These are phyloP conservation scores for Polyploca ridens DNA, from an alignment of 2,888 invertebrate species.

Conservation along the genomic window DNA sequence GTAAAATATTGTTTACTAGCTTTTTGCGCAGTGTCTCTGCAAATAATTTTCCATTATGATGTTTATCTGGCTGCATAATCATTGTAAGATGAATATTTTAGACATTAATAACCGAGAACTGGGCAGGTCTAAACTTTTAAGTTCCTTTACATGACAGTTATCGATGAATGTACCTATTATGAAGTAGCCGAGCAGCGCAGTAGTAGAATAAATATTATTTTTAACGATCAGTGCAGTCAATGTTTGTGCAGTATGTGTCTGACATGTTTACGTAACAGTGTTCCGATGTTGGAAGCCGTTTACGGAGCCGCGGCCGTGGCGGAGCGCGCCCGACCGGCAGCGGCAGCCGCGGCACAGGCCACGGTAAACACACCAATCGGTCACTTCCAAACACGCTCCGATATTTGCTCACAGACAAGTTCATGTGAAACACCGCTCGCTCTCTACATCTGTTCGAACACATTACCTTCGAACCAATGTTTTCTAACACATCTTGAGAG, in stretches of 20 bases:
- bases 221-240: constrained; percentile 77
- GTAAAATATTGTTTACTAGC: constrained; percentile 57
- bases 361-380: constrained; percentile 54
- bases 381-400: constrained; percentile 58
- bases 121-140: constrained; percentile 31
- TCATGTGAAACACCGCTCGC: constrained; percentile 50
- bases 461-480: constrained; percentile 15
- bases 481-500: constrained; percentile 10
- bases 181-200: constrained; percentile 53
- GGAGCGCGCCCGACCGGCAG: constrained; percentile 10
- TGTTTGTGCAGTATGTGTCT: constrained; percentile 70
- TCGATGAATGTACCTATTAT: constrained; percentile 35
- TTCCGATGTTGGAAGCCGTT: constrained; percentile 57
- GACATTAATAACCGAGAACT: constrained; percentile 16
- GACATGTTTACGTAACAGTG: constrained; percentile 78
- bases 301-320: constrained; percentile 28
- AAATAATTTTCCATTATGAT: constrained; percentile 57
- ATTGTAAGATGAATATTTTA: constrained; percentile 31
- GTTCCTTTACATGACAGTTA: constrained; percentile 32
- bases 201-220: constrained; percentile 80
- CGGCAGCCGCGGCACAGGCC: constrained; percentile 18
- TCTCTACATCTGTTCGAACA: constrained; percentile 45
- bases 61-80: constrained; percentile 45
- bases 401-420: constrained; percentile 60
- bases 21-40: constrained; percentile 59